These are phyloP conservation scores for Pachyuromys duprasi DNA, from an alignment of 2,797 vertebrate genomes.

Conservation along the genomic window DNA sequence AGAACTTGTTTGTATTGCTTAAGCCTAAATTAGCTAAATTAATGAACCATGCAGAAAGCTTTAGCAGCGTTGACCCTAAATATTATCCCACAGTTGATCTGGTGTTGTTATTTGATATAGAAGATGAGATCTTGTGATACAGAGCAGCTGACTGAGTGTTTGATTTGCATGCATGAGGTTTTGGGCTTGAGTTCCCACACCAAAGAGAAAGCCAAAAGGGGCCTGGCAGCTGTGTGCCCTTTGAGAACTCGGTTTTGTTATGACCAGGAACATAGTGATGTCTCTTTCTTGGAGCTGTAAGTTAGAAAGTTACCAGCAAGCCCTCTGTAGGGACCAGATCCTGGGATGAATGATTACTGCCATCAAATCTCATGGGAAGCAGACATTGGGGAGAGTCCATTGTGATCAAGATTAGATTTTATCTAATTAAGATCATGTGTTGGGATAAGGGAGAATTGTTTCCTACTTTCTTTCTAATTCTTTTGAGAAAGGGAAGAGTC, in stretches of 20 bases:
- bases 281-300: background rate
- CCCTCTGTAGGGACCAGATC: background rate
- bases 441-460: background rate
- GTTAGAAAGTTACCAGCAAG: background rate
- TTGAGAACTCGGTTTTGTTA: background rate
- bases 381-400: background rate
- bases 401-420: background rate
- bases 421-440: background rate
- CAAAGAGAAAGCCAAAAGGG: background rate
- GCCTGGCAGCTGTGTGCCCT: background rate
- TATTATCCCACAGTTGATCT: background rate
- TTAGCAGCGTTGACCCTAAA: background rate
- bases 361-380: background rate
- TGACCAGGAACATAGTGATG: background rate
- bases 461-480: background rate
- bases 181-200: background rate
- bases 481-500: background rate
- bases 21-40: background rate
- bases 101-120: background rate
- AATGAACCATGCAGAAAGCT: conserved; percentile 3
- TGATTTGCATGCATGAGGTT: background rate
- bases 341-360: background rate
- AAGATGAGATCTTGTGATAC: background rate
- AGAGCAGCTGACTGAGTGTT: background rate
- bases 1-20: conserved; percentile 12